phyloP scores from a whole-genome alignment of 2,113 vertebrate genomes.

The Morphnarchus princeps region DNA sequence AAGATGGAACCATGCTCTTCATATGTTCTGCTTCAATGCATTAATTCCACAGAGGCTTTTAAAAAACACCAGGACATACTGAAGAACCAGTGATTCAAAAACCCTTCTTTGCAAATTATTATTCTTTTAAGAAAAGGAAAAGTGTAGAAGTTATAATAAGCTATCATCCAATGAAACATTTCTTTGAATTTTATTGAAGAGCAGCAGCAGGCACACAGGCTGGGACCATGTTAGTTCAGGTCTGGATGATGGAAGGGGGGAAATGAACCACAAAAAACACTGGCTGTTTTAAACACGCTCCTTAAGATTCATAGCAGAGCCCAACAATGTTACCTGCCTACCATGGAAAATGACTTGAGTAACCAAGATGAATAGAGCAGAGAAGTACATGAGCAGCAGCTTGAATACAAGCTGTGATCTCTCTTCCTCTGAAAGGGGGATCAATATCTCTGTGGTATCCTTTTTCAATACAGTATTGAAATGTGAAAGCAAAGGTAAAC shows the following conservation, averaged over 20 bases:
- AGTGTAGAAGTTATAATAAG: background rate
- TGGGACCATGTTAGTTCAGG: background rate
- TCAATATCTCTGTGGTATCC: background rate
- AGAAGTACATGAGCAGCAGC: background rate
- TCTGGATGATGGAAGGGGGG: background rate
- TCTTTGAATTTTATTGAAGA: background rate
- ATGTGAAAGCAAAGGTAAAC: constrained; percentile 20
- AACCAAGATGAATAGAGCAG: background rate
- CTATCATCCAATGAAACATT: background rate
- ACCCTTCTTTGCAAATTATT: background rate
- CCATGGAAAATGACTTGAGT: background rate
- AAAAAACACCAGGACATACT: background rate
- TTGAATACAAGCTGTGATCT: background rate
- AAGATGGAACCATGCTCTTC: background rate
- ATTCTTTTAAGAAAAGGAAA: background rate
- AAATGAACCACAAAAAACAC: background rate
- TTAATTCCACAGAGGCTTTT: background rate
- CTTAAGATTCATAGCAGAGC: background rate
- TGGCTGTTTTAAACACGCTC: background rate
- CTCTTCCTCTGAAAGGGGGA: background rate
- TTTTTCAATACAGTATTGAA: constrained; percentile 19
- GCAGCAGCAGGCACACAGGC: background rate
- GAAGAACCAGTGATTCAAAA: background rate
- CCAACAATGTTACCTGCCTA: background rate
- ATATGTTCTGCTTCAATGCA: background rate